Evolutionary conservation across 2,888 invertebrate genomes (phyloP).

Genomic region (Ochlodes sylvanus): DNA sequence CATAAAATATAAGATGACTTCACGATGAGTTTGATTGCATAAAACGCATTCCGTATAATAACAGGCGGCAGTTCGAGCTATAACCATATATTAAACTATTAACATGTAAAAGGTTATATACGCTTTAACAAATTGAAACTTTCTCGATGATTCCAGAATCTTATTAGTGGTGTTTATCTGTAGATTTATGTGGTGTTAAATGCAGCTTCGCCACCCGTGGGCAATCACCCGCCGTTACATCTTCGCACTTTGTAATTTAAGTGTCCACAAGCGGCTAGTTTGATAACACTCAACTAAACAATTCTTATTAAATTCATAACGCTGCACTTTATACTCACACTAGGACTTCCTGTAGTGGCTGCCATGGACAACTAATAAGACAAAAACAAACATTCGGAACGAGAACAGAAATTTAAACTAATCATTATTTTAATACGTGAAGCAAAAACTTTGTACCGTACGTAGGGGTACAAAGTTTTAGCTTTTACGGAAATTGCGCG

Average conservation of each 20-base stretch:
- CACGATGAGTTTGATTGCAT: neutral
- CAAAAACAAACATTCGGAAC: too few species aligned
- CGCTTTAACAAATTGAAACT: conserved; percentile 34
- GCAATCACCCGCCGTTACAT: conserved; percentile 11
- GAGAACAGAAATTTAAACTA: too few species aligned
- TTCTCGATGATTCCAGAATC: conserved; percentile 31
- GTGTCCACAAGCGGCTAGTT: neutral
- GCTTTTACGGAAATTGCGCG: too few species aligned
- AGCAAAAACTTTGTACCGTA: too few species aligned
- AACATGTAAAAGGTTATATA: conserved; percentile 34
- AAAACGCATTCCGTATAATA: neutral
- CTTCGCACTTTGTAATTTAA: conserved; percentile 27
- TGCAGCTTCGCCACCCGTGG: conserved; percentile 17
- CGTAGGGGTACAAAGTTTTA: too few species aligned
- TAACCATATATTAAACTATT: conserved; percentile 27
- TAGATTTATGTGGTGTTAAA: conserved; percentile 32
- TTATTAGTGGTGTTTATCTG: conserved; percentile 33
- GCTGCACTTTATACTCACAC: too few species aligned
- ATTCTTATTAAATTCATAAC: too few species aligned
- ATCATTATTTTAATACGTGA: too few species aligned
- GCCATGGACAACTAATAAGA: too few species aligned
- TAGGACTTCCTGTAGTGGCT: too few species aligned
- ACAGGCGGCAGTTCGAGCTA: neutral
- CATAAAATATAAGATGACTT: neutral
- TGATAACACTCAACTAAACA: neutral